phyloP scores from a whole-genome alignment of 2,888 invertebrate species.

The Machimus rusticus region DNA sequence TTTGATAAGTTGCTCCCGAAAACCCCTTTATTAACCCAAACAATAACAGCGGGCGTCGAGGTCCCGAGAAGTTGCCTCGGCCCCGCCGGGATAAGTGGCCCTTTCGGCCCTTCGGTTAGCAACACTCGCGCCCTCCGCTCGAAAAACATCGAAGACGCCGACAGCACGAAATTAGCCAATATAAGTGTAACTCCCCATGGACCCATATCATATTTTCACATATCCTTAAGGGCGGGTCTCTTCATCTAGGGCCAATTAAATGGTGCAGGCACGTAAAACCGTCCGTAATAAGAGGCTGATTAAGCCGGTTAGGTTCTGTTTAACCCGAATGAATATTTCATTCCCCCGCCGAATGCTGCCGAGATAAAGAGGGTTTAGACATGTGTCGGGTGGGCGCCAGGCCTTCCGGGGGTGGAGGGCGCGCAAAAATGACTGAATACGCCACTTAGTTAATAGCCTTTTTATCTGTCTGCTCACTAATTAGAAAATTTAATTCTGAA shows the following conservation, averaged over 20 bases:
- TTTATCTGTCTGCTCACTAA: neutral
- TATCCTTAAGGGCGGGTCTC: slow-evolving; percentile 13
- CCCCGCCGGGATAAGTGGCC: neutral
- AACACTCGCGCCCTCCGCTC: neutral
- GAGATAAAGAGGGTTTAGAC: slow-evolving; percentile 16
- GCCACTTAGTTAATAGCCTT: neutral
- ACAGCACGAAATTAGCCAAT: slow-evolving; percentile 1
- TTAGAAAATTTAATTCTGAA: slow-evolving; percentile 2
- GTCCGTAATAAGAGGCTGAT: slow-evolving; percentile 32
- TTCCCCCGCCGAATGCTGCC: neutral
- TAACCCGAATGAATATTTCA: slow-evolving; percentile 34
- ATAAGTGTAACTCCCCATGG: slow-evolving; percentile 25
- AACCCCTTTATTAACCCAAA: neutral
- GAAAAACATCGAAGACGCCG: neutral
- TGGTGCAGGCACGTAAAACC: slow-evolving; percentile 26
- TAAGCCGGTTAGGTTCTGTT: slow-evolving; percentile 27
- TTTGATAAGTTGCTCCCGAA: neutral
- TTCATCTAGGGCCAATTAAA: slow-evolving; percentile 28
- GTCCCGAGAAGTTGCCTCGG: neutral
- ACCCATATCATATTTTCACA: slow-evolving; percentile 21
- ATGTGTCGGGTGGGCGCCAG: neutral
- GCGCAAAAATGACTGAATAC: slow-evolving; percentile 1
- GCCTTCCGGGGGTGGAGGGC: neutral
- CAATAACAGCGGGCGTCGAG: neutral
- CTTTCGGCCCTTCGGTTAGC: neutral